Evolutionary conservation across 2,888 invertebrate genomes (phyloP), one percentile per base, ranked within the genome.

Genomic region (Ptycholaimellus sp.): DNA sequence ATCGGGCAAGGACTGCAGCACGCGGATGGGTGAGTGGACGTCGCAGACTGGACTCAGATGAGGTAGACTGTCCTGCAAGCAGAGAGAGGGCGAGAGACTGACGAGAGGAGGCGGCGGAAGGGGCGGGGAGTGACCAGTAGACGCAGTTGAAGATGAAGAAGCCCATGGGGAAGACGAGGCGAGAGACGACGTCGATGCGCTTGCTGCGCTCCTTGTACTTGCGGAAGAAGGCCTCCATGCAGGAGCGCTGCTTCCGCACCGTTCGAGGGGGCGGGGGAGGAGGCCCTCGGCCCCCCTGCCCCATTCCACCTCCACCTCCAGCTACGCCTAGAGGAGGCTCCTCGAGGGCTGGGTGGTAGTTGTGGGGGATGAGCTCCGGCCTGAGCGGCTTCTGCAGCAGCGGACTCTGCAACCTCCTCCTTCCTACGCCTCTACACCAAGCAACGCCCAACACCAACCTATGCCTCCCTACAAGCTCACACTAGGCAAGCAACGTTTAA

Each of bases 261-360:
- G 74, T 80, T 55, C 77, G 78, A 54, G 79, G 81, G 67, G 81
- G 81, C 70, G 81, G 81, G 65, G 80, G 80, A 53, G 80, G 81
- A 67, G 80, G 80, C 69, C 77, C 81, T 72, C 81, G 58, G 52
- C 50, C 25, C 37, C 14, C 6, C 9, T 16, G 14, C 30, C 30
- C 7, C 14, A 6, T 20, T 6, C 5, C n/a, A n/a, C n/a, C n/a
- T n/a, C n/a, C n/a, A n/a, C n/a, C n/a, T n/a, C n/a, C n/a, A n/a
- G n/a, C n/a, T n/a, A n/a, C n/a, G n/a, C n/a, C n/a, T n/a, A n/a
- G n/a, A n/a, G n/a, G 30, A 13, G 19, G 7, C 25, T 6, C 22
- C n/a, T 11, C 9, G 5, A 34, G 34, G 11, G 34, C 34, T 5
- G 34, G 34, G 34, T 34, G 34, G 16, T 34, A 34, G 34, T 34